phyloP scores from a whole-genome alignment of 2,113 vertebrate genomes.

The Chaetura pelagica region DNA sequence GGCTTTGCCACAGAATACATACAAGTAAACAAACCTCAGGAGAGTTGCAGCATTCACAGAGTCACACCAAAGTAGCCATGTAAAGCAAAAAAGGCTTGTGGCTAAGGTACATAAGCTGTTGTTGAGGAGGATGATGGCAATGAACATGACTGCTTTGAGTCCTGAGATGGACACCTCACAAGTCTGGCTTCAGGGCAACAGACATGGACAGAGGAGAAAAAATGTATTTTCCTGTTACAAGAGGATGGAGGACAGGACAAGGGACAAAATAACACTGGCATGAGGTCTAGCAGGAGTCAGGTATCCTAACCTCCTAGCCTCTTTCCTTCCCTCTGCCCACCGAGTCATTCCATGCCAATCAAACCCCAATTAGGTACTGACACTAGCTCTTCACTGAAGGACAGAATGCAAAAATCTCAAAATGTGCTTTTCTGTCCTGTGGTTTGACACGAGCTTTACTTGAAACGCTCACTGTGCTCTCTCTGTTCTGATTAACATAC shows the following conservation, averaged over 20 bases:
- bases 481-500: not conserved
- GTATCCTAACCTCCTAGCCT: not conserved
- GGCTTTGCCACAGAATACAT: not conserved
- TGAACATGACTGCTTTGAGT: not conserved
- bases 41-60: not conserved
- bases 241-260: not conserved
- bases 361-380: not conserved
- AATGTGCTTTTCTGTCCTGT: not conserved
- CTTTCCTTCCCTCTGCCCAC: not conserved
- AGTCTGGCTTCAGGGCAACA: not conserved
- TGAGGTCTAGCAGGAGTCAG: fast-evolving
- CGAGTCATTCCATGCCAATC: not conserved
- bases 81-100: not conserved
- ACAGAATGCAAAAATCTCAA: not conserved
- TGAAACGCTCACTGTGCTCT: not conserved
- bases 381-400: not conserved
- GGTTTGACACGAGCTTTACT: not conserved
- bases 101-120: not conserved
- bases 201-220: not conserved
- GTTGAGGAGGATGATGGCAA: not conserved
- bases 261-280: not conserved
- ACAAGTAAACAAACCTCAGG: not conserved
- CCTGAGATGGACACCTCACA: not conserved
- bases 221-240: not conserved
- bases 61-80: not conserved